Conservation (phyloP, 2,113 vertebrate genomes). For the Crypturellus undulatus region DNA sequence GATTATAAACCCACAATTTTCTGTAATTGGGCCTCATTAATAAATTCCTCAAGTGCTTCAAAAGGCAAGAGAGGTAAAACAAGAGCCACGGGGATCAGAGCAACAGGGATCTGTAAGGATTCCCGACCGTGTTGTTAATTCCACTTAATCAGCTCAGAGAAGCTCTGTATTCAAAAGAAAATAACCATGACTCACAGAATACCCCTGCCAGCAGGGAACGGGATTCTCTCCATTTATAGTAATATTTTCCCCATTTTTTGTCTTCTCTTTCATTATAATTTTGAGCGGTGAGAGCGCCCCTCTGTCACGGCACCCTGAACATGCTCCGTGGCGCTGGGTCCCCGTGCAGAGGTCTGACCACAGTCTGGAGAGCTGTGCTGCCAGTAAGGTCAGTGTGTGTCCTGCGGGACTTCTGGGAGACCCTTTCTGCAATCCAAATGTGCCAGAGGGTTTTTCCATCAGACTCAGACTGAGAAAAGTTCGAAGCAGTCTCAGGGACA, state of each 20-base stretch:
- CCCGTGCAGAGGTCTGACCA: background rate
- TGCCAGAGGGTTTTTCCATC: background rate
- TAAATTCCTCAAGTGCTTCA: slow-evolving; percentile 76
- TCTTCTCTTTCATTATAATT: background rate
- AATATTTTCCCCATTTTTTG: background rate
- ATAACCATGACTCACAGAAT: slow-evolving; percentile 51
- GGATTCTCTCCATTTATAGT: slow-evolving; percentile 54
- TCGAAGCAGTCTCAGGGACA: background rate
- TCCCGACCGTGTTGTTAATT: slow-evolving; percentile 69
- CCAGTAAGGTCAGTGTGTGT: rapidly evolving
- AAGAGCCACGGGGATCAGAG: slow-evolving; percentile 66
- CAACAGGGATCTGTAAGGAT: slow-evolving; percentile 61
- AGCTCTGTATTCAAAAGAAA: slow-evolving; percentile 55
- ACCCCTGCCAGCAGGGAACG: background rate
- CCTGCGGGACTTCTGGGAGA: background rate
- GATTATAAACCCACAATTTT: slow-evolving; percentile 67
- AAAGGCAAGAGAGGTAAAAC: slow-evolving; percentile 69
- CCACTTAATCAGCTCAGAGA: slow-evolving; percentile 74
- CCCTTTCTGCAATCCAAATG: background rate
- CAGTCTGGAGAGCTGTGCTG: background rate
- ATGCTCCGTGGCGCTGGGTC: background rate
- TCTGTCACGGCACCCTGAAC: background rate
- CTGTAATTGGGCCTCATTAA: slow-evolving; percentile 80
- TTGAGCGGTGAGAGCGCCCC: background rate
- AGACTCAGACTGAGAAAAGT: background rate